phyloP scores from a whole-genome alignment of 2,113 vertebrate genomes.

The Anser cygnoides region DNA sequence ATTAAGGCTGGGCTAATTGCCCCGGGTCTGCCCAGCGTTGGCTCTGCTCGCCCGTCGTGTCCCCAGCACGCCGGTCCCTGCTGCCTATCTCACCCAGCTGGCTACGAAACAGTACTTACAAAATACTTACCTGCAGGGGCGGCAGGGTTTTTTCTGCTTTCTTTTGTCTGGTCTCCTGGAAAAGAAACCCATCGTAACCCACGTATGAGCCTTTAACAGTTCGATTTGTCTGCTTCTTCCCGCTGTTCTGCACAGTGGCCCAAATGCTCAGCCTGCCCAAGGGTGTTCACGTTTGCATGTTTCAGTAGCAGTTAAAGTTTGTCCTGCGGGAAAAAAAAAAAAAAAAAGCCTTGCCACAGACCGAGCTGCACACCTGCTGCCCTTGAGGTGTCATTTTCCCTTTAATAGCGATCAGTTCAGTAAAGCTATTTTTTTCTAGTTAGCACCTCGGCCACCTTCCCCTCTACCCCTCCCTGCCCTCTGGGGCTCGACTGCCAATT shows the following conservation, averaged over 20 bases:
- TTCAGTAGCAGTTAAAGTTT: neutral
- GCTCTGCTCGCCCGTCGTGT: neutral
- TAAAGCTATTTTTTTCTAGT: neutral
- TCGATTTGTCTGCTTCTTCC: neutral
- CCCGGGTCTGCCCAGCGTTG: neutral
- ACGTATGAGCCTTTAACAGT: rapidly evolving
- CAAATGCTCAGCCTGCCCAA: rapidly evolving
- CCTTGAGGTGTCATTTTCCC: neutral
- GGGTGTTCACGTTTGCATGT: rapidly evolving
- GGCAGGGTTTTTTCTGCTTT: neutral
- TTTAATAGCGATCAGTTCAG: neutral
- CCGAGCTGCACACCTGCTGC: neutral
- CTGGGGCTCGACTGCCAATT: neutral
- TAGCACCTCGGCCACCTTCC: neutral
- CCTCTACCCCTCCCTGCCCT: neutral
- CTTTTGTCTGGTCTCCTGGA: neutral
- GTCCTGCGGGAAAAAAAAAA: neutral
- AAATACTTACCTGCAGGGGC: neutral
- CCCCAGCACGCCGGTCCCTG: neutral
- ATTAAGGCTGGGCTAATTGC: neutral
- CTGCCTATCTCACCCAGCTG: neutral
- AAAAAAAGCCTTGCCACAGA: neutral
- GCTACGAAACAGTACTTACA: neutral
- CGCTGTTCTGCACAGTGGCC: neutral
- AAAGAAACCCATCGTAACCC: neutral